These are phyloP conservation scores for Rhinolophus sinicus DNA, from an alignment of 2,113 vertebrate genomes.

Conservation along the genomic window DNA sequence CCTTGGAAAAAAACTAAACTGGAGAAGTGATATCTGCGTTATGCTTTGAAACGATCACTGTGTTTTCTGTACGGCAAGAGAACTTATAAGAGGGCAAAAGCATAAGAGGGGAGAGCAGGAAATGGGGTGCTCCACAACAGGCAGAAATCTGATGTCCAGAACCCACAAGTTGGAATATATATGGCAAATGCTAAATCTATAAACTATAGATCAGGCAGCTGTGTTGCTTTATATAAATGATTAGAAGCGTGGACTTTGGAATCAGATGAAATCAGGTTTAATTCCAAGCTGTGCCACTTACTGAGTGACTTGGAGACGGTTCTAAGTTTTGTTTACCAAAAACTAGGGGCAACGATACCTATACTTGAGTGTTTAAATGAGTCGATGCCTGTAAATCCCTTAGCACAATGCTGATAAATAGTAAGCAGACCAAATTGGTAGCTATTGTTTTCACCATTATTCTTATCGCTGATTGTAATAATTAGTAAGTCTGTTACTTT, in stretches of 20 bases:
- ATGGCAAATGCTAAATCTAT: not conserved
- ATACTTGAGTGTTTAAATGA: not conserved
- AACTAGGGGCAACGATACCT: not conserved
- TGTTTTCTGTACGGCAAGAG: not conserved
- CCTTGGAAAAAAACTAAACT: not conserved
- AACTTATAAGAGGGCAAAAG: not conserved
- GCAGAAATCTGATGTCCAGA: not conserved
- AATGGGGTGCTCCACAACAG: not conserved
- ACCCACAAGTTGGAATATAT: not conserved
- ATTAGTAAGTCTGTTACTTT: not conserved
- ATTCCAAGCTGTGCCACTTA: not conserved
- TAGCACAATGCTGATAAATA: not conserved
- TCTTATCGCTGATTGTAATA: not conserved
- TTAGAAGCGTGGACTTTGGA: not conserved
- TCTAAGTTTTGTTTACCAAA: not conserved
- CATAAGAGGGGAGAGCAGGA: not conserved
- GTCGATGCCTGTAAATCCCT: not conserved
- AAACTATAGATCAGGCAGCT: not conserved
- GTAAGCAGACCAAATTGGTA: not conserved
- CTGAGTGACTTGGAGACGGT: not conserved
- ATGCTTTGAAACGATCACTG: not conserved
- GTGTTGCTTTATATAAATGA: not conserved
- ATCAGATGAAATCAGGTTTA: not conserved
- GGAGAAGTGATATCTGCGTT: not conserved
- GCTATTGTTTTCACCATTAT: not conserved